Base-by-base conservation (phyloP, 1,140 invertebrate species). In the Pseudobourletiella spinata region DNA sequence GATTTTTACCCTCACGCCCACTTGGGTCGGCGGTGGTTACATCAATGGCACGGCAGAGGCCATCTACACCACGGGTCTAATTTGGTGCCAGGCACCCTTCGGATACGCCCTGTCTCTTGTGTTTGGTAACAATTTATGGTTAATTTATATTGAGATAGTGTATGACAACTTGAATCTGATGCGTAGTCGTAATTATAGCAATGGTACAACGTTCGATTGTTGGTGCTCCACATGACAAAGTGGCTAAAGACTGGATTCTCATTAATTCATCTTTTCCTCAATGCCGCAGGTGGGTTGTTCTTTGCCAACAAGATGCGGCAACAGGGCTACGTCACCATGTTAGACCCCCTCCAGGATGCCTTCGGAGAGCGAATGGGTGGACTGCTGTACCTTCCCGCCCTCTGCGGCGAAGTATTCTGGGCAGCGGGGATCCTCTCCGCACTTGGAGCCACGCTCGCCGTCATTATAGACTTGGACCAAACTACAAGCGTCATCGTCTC, bases 381-480 rank as follows among this genome's bases (percentile, higher is more conserved):
- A 1, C 74, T 90, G n/a, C 77, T 91, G 48, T 89, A 87, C 72
- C 75, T 91, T 28, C 88, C 88, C 11, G 86, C 87, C 43, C 76
- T 91, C 3, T 80, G 84, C 59, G 87, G 87, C 16, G 88, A 91
- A 74, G 79, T 90, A 24, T 89, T 90, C 74, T 90, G 88, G 84
- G 76, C 75, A 48, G 78, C 76, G 3, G 85, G 87, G n/a, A 84
- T 90, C 55, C 76, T 91, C 22, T 83, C 84, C 32, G 88, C 87
- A 50, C 75, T 91, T 18, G 88, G 85, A 35, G 81, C 85, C 15
- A 86, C 84, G 2, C 73, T 87, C 26, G 79, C 80, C 44, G 85
- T 87, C 2, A 85, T 87, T 51, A 76, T 86, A 28, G 80, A 82
- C 30, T 73, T 86, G 58, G 77, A 83, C 61, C 78, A 79, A 59